A percentile compares a stretch with the other conserved stretches of the same genome.
phyloP scores from a whole-genome alignment of 2,797 vertebrate species.

The Pangasius macronema region DNA sequence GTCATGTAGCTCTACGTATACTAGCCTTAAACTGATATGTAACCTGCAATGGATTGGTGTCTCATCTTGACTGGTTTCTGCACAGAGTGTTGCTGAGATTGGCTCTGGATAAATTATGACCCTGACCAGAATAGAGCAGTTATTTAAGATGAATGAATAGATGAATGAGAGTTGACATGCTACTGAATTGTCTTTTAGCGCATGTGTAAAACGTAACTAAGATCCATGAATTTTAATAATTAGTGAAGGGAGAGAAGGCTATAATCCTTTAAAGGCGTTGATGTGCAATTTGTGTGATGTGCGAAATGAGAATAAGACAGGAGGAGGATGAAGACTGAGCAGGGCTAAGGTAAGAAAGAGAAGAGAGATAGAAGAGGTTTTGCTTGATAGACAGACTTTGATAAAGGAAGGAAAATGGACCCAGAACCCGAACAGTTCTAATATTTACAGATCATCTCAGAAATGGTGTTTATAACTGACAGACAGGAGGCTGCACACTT shows the following conservation, averaged over 20 bases:
- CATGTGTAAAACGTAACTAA: not conserved
- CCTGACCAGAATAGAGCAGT: not conserved
- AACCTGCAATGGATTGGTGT: not conserved
- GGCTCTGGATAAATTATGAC: not conserved
- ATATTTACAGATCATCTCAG: conserved; percentile 69
- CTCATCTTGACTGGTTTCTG: not conserved
- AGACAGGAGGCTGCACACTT: conserved; percentile 21
- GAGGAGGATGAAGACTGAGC: conserved; percentile 1
- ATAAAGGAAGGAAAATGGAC: not conserved
- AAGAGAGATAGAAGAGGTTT: conserved; percentile 21
- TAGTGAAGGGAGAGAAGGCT: conserved; percentile 7
- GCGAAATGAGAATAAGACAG: conserved; percentile 13
- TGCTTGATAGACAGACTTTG: conserved; percentile 22
- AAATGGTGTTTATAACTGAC: conserved; percentile 67
- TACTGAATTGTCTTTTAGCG: conserved; percentile 4
- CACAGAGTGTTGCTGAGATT: not conserved
- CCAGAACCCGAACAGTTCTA: conserved; percentile 26
- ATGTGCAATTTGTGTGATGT: conserved; percentile 20
- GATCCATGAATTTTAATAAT: conserved; percentile 11
- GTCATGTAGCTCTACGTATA: not conserved
- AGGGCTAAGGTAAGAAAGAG: conserved; percentile 8
- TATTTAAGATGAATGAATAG: conserved; percentile 7
- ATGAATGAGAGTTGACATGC: conserved; percentile 9
- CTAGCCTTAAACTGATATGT: not conserved
- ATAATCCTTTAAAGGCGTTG: conserved; percentile 1